Evolutionary conservation across 1,140 invertebrate species (phyloP), one percentile per base, ranked within the genome.

Genomic region (Nasonia vitripennis): DNA sequence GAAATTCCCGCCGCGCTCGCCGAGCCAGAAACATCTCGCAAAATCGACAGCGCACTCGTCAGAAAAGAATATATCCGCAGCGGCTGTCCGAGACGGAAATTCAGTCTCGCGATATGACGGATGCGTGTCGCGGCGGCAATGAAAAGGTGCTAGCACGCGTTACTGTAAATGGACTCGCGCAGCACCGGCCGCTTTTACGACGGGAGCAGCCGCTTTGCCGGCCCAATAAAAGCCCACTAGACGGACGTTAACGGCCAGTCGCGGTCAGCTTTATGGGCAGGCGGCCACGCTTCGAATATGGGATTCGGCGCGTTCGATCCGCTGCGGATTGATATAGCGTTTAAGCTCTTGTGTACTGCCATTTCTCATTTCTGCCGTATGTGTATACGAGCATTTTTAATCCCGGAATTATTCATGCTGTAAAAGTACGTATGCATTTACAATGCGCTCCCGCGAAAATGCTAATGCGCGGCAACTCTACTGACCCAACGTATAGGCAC

Each of bases 131-230:
- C 9, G 41, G 48, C 37, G 77, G 71, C 34, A 81, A 81, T 81
- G 79, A 83, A 48, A 68, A 31, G 34, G 27, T 27, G 17, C 67
- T 55, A 45, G 41, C 10, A 45, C 67, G 51, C 48, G 75, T 80
- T 62, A 85, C 68, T 74, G 78, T 67, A 85, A 85, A 85, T 80
- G 68, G 83, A 85, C 45, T 79, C 41, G 23, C 51, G 37, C 31
- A 27, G n/a, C 14, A 62, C 20, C 17, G 17, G 17, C 27, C 67
- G 37, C 14, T 77, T 85, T 85, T 85, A 85, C 84, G 84, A 85
- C 71, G 6, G 10, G 41, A 20, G 37, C 70, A 23, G 68, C 34
- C 77, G 67, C 78, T 85, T 80, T 67, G 45, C 55, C 20, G 78
- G 31, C 27, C 68, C 70, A 67, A 85, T 85, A 81, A 81, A 81